Evolutionary conservation across 2,888 invertebrate genomes (phyloP).

Genomic region (Heliothis peltigera): DNA sequence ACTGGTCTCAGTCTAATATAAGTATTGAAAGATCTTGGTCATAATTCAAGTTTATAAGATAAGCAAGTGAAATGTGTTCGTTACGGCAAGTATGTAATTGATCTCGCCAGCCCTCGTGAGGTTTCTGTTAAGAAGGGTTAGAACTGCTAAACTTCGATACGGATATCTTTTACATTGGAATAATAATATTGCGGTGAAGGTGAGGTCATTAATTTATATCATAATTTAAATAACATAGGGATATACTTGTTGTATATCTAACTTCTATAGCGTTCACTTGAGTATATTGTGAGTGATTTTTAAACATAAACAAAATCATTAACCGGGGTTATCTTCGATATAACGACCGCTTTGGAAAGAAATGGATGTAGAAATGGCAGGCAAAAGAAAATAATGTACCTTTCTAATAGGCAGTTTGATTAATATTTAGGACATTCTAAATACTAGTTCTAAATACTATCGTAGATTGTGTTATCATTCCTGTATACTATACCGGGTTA

Average conservation of each 20-base stretch:
- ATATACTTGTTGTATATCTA: too few relatives aligned
- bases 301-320: too few relatives aligned
- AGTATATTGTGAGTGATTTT: too few relatives aligned
- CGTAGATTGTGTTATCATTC: background rate
- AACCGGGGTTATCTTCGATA: too few relatives aligned
- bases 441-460: background rate
- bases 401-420: too few relatives aligned
- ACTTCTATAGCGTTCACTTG: background rate
- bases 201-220: background rate
- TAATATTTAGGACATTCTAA: background rate
- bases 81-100: conserved; percentile 24
- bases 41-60: conserved; percentile 10
- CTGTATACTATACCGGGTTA: conserved; percentile 1
- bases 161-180: conserved; percentile 14
- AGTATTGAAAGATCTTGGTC: conserved; percentile 18
- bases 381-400: too few relatives aligned
- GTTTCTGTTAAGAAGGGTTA: conserved; percentile 2
- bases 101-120: conserved; percentile 9
- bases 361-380: too few relatives aligned
- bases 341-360: too few relatives aligned
- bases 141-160: conserved; percentile 25
- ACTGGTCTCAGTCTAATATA: conserved; percentile 9
- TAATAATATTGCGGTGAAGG: conserved; percentile 8
- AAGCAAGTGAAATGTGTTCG: conserved; percentile 13
- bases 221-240: conserved; percentile 13